Percentiles rank a stretch among this genome's conserved stretches.
phyloP scores from a whole-genome alignment of 2,797 vertebrate genomes.

The Pipistrellus kuhlii region DNA sequence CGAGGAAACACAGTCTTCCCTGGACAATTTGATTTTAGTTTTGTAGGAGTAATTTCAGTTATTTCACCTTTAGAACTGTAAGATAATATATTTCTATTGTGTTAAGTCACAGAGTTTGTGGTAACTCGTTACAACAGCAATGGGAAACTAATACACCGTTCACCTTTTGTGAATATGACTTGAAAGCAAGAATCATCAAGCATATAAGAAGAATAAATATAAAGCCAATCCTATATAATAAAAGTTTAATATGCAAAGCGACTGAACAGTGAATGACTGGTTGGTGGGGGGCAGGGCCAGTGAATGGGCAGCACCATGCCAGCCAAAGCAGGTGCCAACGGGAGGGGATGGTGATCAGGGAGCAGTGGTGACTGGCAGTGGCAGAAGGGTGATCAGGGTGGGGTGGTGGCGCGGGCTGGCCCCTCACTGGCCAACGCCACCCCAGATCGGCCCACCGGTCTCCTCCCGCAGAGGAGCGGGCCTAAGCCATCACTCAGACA shows the following conservation, averaged over 20 bases:
- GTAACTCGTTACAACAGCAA: not conserved
- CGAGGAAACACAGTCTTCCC: not conserved
- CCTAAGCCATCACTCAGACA: too few species aligned
- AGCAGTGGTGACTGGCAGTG: too few species aligned
- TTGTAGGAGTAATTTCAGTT: not conserved
- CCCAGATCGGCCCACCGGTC: too few species aligned
- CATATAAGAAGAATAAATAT: not conserved
- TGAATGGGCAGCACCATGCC: too few species aligned
- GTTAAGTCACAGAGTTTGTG: not conserved
- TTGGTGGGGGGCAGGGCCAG: too few species aligned
- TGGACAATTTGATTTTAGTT: not conserved
- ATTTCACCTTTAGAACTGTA: not conserved
- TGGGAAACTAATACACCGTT: not conserved
- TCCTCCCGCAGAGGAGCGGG: too few species aligned
- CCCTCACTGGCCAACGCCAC: too few species aligned
- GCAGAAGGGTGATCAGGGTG: too few species aligned
- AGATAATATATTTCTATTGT: not conserved
- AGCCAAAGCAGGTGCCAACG: too few species aligned
- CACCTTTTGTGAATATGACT: not conserved
- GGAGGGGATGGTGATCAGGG: too few species aligned
- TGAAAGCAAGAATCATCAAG: not conserved
- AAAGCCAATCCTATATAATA: not conserved
- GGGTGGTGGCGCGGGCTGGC: too few species aligned
- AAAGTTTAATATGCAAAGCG: too few species aligned
- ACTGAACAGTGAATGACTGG: accelerated